Conservation (phyloP, 2,797 vertebrate genomes). For the Diceros bicornis region DNA sequence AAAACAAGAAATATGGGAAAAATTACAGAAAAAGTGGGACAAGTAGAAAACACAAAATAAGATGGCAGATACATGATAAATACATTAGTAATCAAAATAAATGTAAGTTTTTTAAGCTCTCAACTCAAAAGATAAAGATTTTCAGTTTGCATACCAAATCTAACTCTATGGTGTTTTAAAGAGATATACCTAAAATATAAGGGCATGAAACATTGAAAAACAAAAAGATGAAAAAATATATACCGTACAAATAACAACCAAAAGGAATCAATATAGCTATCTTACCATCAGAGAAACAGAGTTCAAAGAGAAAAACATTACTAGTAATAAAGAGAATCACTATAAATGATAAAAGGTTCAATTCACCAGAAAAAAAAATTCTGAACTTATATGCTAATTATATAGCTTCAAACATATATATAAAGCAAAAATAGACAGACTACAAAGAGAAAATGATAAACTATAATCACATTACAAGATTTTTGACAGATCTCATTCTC, state of each 20-base stretch:
- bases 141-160: background rate
- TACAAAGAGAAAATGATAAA: background rate
- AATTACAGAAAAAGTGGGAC: background rate
- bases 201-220: background rate
- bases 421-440: background rate
- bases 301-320: background rate
- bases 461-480: background rate
- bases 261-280: background rate
- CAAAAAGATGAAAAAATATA: background rate
- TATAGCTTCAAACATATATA: background rate
- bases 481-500: background rate
- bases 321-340: background rate
- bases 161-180: background rate
- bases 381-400: background rate
- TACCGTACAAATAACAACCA: background rate
- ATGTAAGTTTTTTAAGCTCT: background rate
- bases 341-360: background rate
- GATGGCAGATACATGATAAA: background rate
- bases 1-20: background rate
- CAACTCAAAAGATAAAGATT: constrained; percentile 1
- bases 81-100: background rate
- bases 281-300: background rate
- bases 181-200: background rate
- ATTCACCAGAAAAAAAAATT: background rate
- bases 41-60: background rate